A percentile compares a stretch with the other conserved stretches of the same genome.
Evolutionary conservation across 2,113 vertebrate species (phyloP).

Genomic region (Cyanistes caeruleus): DNA sequence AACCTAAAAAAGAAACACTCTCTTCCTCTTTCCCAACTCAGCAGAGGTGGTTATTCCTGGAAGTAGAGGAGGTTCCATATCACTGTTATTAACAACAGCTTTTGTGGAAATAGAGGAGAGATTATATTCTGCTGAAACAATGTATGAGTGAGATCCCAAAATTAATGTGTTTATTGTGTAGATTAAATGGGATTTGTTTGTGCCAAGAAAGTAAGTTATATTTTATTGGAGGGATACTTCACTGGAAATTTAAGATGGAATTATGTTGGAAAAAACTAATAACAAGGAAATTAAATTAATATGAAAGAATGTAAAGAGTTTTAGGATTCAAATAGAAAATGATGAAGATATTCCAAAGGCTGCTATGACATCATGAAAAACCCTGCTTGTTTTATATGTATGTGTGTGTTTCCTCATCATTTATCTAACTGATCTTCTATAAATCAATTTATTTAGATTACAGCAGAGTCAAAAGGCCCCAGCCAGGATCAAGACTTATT

Average conservation of each 20-base stretch:
- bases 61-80: not conserved
- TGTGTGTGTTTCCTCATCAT: not conserved
- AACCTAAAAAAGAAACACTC: not conserved
- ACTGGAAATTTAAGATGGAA: not conserved
- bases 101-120: not conserved
- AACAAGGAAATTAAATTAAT: not conserved
- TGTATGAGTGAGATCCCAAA: not conserved
- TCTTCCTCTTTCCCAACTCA: not conserved
- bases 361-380: not conserved
- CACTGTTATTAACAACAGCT: not conserved
- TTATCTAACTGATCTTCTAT: conserved; percentile 38
- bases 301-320: not conserved
- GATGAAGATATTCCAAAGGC: not conserved
- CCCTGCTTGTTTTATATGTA: not conserved
- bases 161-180: not conserved
- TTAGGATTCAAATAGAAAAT: not conserved
- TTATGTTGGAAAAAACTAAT: not conserved
- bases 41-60: not conserved
- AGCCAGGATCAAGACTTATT: conserved; percentile 34
- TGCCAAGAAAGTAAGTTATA: not conserved
- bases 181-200: not conserved
- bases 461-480: conserved; percentile 25
- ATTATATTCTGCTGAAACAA: not conserved
- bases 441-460: conserved; percentile 60
- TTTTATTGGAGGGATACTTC: not conserved